Evolutionary conservation across 1,140 invertebrate species (phyloP).

Genomic region (Temnothorax nylanderi): DNA sequence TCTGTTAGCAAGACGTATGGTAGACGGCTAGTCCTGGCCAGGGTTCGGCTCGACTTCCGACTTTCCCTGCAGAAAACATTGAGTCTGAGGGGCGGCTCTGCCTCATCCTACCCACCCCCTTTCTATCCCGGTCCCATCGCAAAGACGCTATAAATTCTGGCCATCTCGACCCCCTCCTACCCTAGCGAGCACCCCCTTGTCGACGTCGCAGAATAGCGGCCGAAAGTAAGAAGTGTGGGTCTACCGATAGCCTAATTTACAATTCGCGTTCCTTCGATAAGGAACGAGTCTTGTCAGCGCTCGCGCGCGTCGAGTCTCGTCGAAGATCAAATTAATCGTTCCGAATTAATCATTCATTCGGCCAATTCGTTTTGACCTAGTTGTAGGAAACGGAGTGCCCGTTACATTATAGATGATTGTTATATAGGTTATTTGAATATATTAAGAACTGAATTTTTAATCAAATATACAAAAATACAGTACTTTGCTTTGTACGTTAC

Average conservation of each 20-base stretch:
- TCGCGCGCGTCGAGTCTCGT: slow-evolving; percentile 17
- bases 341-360: slow-evolving; percentile 34
- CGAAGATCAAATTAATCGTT: slow-evolving; percentile 41
- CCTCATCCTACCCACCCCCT: slow-evolving; percentile 70
- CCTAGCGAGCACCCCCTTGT: slow-evolving; percentile 56
- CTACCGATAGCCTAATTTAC: slow-evolving; percentile 67
- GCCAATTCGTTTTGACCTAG: slow-evolving; percentile 29
- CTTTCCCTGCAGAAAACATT: slow-evolving; percentile 86
- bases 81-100: slow-evolving; percentile 81
- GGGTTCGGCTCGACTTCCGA: slow-evolving; percentile 85
- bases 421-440: neutral
- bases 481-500: neutral
- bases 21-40: slow-evolving; percentile 83
- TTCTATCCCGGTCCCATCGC: slow-evolving; percentile 66
- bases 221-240: slow-evolving; percentile 80
- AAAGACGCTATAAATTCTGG: slow-evolving; percentile 85
- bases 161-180: slow-evolving; percentile 60
- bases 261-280: slow-evolving; percentile 50
- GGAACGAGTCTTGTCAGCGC: slow-evolving; percentile 24
- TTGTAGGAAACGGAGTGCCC: neutral
- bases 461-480: neutral
- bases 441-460: slow-evolving; percentile 1
- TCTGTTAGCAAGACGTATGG: slow-evolving; percentile 85
- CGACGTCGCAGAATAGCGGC: slow-evolving; percentile 79
- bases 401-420: neutral